phyloP scores from a whole-genome alignment of 2,888 invertebrate species.

The Hirtodrosophila confusa region DNA sequence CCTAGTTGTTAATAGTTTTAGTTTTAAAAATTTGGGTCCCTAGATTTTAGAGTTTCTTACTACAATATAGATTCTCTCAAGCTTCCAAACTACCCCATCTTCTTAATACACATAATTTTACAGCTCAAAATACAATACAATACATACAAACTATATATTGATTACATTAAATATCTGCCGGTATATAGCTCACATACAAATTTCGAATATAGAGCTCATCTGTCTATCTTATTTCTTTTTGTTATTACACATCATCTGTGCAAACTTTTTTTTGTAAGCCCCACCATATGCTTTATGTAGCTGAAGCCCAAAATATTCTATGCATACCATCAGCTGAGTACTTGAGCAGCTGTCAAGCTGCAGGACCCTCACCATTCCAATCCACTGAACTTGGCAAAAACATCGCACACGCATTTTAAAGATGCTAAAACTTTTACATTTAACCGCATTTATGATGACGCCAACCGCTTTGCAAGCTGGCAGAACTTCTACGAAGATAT shows the following conservation, averaged over 20 bases:
- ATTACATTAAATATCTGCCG: too few species aligned
- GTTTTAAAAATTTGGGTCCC: too few species aligned
- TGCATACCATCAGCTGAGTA: slow-evolving; percentile 37
- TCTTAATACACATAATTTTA: too few species aligned
- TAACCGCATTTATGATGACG: slow-evolving; percentile 76
- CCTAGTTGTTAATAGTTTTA: too few species aligned
- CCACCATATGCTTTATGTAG: slow-evolving; percentile 21
- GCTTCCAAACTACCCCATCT: too few species aligned
- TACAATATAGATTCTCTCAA: too few species aligned
- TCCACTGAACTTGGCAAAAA: slow-evolving; percentile 64
- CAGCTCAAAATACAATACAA: too few species aligned
- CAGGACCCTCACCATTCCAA: slow-evolving; percentile 14
- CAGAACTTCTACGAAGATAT: slow-evolving; percentile 23
- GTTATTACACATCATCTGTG: not conserved
- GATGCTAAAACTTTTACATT: slow-evolving; percentile 77
- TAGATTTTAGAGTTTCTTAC: too few species aligned
- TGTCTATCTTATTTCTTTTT: not conserved
- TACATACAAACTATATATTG: too few species aligned
- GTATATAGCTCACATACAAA: too few species aligned
- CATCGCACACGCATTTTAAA: slow-evolving; percentile 60
- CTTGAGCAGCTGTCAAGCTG: slow-evolving; percentile 34
- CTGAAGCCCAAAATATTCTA: slow-evolving; percentile 27
- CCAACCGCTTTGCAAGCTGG: slow-evolving; percentile 52
- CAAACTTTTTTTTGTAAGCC: slow-evolving; percentile 7
- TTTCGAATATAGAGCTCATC: not conserved